phyloP scores from a whole-genome alignment of 2,113 vertebrate species.

The Elanoides forficatus region DNA sequence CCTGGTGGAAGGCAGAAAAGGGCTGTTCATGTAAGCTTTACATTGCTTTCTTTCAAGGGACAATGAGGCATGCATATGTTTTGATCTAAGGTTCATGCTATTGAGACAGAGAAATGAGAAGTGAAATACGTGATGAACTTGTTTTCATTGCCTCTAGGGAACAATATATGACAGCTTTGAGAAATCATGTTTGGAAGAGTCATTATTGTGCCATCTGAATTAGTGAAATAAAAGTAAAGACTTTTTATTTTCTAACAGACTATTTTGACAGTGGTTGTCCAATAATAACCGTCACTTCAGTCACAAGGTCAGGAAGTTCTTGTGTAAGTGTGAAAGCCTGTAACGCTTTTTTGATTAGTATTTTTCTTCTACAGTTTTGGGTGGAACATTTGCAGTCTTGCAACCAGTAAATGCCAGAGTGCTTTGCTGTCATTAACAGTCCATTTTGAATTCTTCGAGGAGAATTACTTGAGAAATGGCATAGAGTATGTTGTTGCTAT shows the following conservation, averaged over 20 bases:
- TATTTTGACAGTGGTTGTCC: not conserved
- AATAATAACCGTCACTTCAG: not conserved
- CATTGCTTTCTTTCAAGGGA: too few species aligned
- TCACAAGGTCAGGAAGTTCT: not conserved
- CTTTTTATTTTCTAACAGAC: not conserved
- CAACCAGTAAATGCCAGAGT: not conserved
- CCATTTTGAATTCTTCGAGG: not conserved
- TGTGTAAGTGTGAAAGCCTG: not conserved
- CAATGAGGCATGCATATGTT: fast-evolving
- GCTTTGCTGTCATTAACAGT: not conserved
- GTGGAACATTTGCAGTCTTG: not conserved
- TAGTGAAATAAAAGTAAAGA: not conserved
- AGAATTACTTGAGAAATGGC: not conserved
- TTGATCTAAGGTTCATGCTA: not conserved
- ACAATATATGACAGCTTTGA: not conserved
- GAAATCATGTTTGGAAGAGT: not conserved
- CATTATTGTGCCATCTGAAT: not conserved
- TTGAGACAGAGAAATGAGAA: not conserved
- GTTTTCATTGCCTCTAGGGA: not conserved
- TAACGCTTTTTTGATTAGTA: not conserved
- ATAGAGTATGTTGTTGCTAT: not conserved
- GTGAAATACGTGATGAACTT: not conserved
- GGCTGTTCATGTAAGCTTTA: fast-evolving
- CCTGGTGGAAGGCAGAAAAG: not conserved
- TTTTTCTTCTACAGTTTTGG: not conserved